phyloP scores from a whole-genome alignment of 2,888 invertebrate genomes.

The Masnerella sp. region DNA sequence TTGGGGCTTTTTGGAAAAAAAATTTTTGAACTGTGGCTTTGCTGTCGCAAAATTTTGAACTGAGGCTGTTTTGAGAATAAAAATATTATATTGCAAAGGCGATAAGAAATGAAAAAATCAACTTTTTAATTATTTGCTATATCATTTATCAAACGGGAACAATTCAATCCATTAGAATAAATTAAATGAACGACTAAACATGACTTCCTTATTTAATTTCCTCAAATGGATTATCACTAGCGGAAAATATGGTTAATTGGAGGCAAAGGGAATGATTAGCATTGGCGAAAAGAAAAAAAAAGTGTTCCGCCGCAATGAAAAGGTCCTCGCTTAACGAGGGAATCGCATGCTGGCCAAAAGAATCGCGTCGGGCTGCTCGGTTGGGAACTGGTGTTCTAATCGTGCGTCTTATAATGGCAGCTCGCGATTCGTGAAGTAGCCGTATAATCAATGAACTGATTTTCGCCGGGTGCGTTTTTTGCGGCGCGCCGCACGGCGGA shows the following conservation, averaged over 20 bases:
- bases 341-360: constrained; percentile 58
- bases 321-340: constrained; percentile 42
- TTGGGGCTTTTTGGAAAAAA: too few species aligned
- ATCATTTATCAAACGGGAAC: too few species aligned
- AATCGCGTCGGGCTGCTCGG: constrained; percentile 29
- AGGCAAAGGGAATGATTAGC: neutral
- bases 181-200: neutral
- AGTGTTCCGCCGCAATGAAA: constrained; percentile 19
- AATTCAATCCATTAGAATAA: too few species aligned
- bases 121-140: too few species aligned
- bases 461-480: constrained; percentile 41
- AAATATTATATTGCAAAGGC: too few species aligned
- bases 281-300: constrained; percentile 6
- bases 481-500: constrained; percentile 35
- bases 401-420: constrained; percentile 48
- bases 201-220: neutral
- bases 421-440: constrained; percentile 55
- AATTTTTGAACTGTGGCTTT: too few species aligned
- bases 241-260: too few species aligned
- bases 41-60: too few species aligned
- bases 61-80: too few species aligned
- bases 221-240: too few species aligned
- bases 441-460: constrained; percentile 58
- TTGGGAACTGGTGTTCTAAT: constrained; percentile 49
- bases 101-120: too few species aligned